Conservation (phyloP, 2,797 vertebrate species). For the Pseudotriccus pelzelni region DNA sequence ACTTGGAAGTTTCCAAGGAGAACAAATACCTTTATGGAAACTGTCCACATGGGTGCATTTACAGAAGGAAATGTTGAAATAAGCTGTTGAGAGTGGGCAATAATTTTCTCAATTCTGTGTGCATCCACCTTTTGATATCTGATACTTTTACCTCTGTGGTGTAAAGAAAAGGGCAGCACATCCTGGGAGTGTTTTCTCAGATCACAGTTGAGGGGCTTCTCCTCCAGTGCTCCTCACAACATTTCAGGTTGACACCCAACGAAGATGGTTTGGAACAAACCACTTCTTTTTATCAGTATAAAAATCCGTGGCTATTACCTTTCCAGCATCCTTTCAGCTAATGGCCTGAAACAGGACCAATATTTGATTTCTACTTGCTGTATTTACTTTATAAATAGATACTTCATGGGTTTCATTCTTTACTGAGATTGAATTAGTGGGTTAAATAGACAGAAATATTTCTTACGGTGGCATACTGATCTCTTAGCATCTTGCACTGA, state of each 20-base stretch:
- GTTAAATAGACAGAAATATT: slow-evolving; percentile 59
- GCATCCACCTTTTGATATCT: neutral
- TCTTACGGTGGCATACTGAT: neutral
- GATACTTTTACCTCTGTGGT: rapidly evolving
- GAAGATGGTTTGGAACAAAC: neutral
- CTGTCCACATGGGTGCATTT: neutral
- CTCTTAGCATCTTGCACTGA: slow-evolving; percentile 57
- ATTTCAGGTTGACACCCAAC: neutral
- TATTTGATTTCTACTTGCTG: slow-evolving; percentile 58
- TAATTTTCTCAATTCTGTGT: neutral
- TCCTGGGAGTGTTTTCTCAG: neutral
- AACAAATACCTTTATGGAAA: neutral
- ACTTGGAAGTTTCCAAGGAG: neutral
- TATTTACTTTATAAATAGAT: slow-evolving; percentile 67
- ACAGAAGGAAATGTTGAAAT: neutral
- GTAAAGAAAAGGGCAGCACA: neutral
- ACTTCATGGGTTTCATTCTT: slow-evolving; percentile 61
- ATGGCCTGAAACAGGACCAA: slow-evolving; percentile 57
- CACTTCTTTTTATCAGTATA: neutral
- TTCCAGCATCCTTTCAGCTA: slow-evolving; percentile 30
- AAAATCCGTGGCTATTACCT: neutral
- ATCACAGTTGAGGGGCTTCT: neutral
- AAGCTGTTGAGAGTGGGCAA: neutral
- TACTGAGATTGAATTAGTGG: slow-evolving; percentile 60
- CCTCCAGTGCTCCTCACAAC: neutral